Conservation (phyloP, 2,888 invertebrate species). For the Hirtodrosophila duncani region DNA sequence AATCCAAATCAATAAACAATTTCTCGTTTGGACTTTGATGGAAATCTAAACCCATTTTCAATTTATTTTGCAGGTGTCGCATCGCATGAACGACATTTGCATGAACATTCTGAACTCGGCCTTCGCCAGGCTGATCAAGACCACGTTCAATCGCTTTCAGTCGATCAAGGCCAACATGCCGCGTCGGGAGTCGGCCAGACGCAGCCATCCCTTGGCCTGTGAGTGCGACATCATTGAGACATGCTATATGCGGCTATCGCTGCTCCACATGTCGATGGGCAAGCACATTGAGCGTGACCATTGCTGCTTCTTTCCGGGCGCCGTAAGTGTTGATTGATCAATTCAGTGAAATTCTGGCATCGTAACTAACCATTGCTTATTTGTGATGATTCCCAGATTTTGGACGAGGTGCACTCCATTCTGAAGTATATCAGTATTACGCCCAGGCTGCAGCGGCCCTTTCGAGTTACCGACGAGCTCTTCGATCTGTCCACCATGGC, state of each 20-base stretch:
- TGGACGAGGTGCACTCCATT: constrained; percentile 94
- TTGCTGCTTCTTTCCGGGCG: constrained; percentile 96
- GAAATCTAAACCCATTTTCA: neutral
- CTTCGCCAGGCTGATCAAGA: constrained; percentile 90
- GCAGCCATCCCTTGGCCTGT: constrained; percentile 93
- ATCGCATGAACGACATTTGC: constrained; percentile 88
- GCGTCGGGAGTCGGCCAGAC: constrained; percentile 89
- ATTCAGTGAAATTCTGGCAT: neutral
- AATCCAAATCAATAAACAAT: constrained; percentile 5
- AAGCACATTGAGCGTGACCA: constrained; percentile 96
- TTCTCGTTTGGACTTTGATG: constrained; percentile 2
- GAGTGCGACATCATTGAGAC: constrained; percentile 96
- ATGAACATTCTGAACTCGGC: constrained; percentile 89
- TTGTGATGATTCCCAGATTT: constrained; percentile 84
- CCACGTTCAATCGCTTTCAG: constrained; percentile 91
- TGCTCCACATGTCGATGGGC: constrained; percentile 95
- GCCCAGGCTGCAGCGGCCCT: constrained; percentile 89
- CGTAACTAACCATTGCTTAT: neutral
- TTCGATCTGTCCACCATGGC: constrained; percentile 98
- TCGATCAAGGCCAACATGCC: constrained; percentile 95
- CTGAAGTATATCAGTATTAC: constrained; percentile 89
- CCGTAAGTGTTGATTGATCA: constrained; percentile 81
- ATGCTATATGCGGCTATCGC: constrained; percentile 92
- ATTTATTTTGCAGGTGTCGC: constrained; percentile 84
- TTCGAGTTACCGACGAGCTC: constrained; percentile 95